A percentile compares a stretch with the other conserved stretches of the same genome.
Evolutionary conservation across 92 coral and sea anemone species (phyloP).

Genomic region (Virgularia gustaviana): DNA sequence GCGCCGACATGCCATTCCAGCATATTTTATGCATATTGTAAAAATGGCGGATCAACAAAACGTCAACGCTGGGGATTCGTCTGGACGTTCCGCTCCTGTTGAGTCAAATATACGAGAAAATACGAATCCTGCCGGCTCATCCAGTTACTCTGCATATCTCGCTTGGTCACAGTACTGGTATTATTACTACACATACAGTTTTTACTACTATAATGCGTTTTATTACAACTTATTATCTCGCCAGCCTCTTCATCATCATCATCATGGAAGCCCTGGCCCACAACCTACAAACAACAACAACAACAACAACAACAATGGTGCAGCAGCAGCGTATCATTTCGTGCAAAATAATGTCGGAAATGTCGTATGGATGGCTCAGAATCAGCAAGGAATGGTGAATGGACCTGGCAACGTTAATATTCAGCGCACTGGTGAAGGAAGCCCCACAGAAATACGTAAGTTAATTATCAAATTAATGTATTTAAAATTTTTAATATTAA

Average conservation of each 20-base stretch:
- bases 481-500: too few relatives aligned
- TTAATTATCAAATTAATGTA: too few relatives aligned
- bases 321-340: too few relatives aligned
- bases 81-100: too few relatives aligned
- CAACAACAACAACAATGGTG: too few relatives aligned
- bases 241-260: neutral
- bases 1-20: constrained; percentile 19
- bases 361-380: too few relatives aligned
- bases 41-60: constrained; percentile 31
- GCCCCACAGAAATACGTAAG: too few relatives aligned
- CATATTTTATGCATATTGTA: neutral
- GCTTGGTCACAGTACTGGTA: constrained; percentile 33
- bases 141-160: constrained; percentile 8
- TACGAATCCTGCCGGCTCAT: neutral
- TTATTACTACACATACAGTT: constrained; percentile 13
- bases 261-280: neutral
- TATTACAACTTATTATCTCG: neutral
- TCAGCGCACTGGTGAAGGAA: neutral
- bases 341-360: too few relatives aligned
- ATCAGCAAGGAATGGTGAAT: neutral
- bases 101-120: constrained; percentile 1
- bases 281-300: neutral
- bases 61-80: neutral
- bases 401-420: neutral
- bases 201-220: constrained; percentile 24